A percentile compares a stretch with the other conserved stretches of the same genome.
Conservation (phyloP, 37 sponge, comb jelly and placozoan genomes). For the Haliclona indistincta region DNA sequence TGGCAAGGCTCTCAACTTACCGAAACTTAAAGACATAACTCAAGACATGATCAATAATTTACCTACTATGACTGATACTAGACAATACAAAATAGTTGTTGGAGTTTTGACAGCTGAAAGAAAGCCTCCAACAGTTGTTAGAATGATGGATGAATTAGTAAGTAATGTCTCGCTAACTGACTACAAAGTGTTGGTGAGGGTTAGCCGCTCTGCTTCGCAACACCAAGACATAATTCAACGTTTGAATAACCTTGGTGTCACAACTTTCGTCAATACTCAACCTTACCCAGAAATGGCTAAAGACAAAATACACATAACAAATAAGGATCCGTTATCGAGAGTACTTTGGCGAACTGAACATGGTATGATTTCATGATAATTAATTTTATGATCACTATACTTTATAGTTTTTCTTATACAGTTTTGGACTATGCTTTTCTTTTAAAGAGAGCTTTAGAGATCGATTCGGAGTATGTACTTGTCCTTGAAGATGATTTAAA, state of each 20-base stretch:
- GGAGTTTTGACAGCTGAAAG: conserved; percentile 26
- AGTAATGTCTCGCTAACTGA: background rate
- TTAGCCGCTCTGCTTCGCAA: background rate
- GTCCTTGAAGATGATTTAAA: conserved; percentile 33
- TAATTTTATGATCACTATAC: too few relatives aligned
- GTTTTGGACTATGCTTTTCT: conserved; percentile 29
- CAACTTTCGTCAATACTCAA: background rate
- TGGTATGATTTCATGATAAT: background rate
- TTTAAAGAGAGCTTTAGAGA: background rate
- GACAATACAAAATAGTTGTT: conserved; percentile 19
- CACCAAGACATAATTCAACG: conserved; percentile 11
- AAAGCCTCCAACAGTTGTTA: conserved; percentile 16
- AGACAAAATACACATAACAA: conserved; percentile 14
- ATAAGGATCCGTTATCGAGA: conserved; percentile 15
- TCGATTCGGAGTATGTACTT: conserved; percentile 9
- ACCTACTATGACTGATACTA: too few relatives aligned
- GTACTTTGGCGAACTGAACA: conserved; percentile 17
- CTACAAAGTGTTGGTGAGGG: conserved; percentile 17
- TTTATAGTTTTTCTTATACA: background rate
- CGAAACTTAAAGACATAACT: too few relatives aligned
- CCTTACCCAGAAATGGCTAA: conserved; percentile 17
- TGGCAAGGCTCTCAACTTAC: too few relatives aligned
- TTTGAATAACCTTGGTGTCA: background rate
- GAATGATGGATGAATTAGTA: background rate
- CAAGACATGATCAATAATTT: too few relatives aligned